Percentiles rank a stretch among this genome's conserved stretches.
Conservation (phyloP, 2,888 invertebrate species). For the Dichetophora obliterata region DNA sequence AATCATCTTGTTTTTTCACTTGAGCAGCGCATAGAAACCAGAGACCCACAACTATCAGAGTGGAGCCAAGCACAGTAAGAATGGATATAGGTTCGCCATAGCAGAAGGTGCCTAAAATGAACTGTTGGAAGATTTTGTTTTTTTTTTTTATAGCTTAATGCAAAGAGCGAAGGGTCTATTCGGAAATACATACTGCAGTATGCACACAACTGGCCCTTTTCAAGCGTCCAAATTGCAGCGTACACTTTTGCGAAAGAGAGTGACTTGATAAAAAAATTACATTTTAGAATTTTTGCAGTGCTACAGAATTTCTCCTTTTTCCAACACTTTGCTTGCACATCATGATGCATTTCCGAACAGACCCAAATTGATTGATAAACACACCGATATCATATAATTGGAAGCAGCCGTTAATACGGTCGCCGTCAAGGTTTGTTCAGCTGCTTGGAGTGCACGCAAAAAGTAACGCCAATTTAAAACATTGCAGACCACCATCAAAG, state of each 20-base stretch:
- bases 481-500: constrained; percentile 73
- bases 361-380: constrained; percentile 15
- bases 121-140: constrained; percentile 71
- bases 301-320: too few relatives aligned
- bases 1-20: constrained; percentile 17
- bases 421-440: constrained; percentile 72
- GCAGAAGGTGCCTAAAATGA: constrained; percentile 77
- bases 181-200: too few relatives aligned
- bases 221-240: too few relatives aligned
- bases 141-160: background rate
- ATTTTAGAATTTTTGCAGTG: too few relatives aligned
- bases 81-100: constrained; percentile 80
- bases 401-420: constrained; percentile 74
- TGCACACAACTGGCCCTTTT: too few relatives aligned
- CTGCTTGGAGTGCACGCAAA: constrained; percentile 73
- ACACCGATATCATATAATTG: constrained; percentile 75
- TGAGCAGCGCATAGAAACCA: constrained; percentile 73
- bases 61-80: constrained; percentile 80
- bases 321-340: too few relatives aligned
- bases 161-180: too few relatives aligned
- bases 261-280: too few relatives aligned
- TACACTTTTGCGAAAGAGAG: too few relatives aligned
- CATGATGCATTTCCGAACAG: too few relatives aligned
- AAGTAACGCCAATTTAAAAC: constrained; percentile 73
- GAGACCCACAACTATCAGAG: constrained; percentile 79